Evolutionary conservation across 2,113 vertebrate species (phyloP).

Genomic region (Corythoichthys intestinalis): DNA sequence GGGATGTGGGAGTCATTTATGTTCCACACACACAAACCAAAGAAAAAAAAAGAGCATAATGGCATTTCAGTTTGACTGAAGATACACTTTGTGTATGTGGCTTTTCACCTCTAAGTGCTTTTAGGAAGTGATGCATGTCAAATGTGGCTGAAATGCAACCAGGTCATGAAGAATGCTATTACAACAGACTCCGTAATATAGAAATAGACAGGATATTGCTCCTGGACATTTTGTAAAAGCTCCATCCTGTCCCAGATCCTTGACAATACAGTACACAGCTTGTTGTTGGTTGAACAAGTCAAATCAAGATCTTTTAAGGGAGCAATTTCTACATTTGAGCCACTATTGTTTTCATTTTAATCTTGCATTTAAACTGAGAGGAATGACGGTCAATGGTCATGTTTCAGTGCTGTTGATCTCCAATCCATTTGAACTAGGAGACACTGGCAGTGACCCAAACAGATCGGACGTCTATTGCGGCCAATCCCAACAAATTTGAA

Average conservation of each 20-base stretch:
- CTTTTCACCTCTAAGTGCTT: slow-evolving; percentile 48
- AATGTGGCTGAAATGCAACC: slow-evolving; percentile 65
- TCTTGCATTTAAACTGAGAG: background rate
- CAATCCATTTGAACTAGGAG: no score
- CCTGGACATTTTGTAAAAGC: slow-evolving; percentile 64
- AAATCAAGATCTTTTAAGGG: background rate
- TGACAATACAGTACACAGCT: slow-evolving; percentile 18
- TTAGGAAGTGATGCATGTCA: slow-evolving; percentile 63
- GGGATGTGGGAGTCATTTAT: slow-evolving; percentile 1
- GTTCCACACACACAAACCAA: background rate
- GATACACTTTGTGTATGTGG: background rate
- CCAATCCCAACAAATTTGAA: no score
- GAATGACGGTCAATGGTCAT: no score
- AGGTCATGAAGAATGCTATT: slow-evolving; percentile 55
- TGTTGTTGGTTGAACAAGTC: background rate
- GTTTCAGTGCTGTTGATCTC: no score
- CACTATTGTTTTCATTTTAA: background rate
- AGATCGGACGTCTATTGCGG: no score
- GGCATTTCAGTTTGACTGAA: slow-evolving; percentile 1
- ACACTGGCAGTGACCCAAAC: no score
- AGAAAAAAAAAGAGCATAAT: background rate
- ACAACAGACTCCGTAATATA: slow-evolving; percentile 50
- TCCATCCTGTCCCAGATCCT: slow-evolving; percentile 22
- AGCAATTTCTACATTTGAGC: background rate
- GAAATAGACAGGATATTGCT: slow-evolving; percentile 50